phyloP scores from a whole-genome alignment of 1,140 invertebrate genomes.

The Oreohelix idahoensis region DNA sequence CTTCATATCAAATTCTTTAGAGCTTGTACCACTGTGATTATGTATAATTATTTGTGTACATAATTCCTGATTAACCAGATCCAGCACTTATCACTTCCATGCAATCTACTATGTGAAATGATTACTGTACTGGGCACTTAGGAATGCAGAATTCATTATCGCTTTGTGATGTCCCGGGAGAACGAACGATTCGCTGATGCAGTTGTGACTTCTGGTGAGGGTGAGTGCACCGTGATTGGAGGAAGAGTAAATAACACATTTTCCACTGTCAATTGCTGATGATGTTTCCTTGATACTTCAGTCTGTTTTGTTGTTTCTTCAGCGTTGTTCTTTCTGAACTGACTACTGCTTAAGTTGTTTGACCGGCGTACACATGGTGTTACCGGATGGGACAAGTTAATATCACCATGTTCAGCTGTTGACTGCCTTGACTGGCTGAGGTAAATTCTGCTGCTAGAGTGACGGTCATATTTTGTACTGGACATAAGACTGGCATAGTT shows the following conservation, averaged over 20 bases:
- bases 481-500: conserved; percentile 26
- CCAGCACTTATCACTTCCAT: too few relatives aligned
- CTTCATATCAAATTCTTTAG: too few relatives aligned
- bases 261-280: background rate
- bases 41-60: too few relatives aligned
- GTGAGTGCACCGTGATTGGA: background rate
- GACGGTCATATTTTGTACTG: background rate
- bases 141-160: background rate
- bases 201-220: background rate
- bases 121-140: too few relatives aligned
- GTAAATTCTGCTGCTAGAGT: background rate
- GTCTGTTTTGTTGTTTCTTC: background rate
- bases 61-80: too few relatives aligned
- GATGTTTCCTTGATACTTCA: background rate
- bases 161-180: background rate
- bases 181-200: background rate
- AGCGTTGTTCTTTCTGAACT: background rate
- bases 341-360: too few relatives aligned
- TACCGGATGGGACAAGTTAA: background rate
- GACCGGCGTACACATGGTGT: background rate
- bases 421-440: background rate
- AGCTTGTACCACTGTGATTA: too few relatives aligned
- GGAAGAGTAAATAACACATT: background rate
- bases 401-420: conserved; percentile 4
- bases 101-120: too few relatives aligned